These are phyloP conservation scores for Ceyx cyanopectus DNA, from an alignment of 2,113 vertebrate genomes.

Conservation along the genomic window DNA sequence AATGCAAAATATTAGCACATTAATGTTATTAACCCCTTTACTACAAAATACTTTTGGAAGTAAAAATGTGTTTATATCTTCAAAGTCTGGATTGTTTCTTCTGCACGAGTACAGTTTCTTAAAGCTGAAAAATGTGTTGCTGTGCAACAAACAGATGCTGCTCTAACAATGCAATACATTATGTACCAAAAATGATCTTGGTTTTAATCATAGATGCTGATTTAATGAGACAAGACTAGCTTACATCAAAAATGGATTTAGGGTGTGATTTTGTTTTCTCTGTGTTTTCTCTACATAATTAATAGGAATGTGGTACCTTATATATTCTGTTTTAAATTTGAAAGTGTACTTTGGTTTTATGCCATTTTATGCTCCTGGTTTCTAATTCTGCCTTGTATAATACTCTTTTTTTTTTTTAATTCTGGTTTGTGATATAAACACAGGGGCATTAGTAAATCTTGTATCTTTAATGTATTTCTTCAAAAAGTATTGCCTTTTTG, in stretches of 20 bases:
- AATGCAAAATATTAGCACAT: constrained; percentile 64
- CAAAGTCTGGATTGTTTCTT: constrained; percentile 83
- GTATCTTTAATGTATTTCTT: constrained; percentile 1
- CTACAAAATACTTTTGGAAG: constrained; percentile 59
- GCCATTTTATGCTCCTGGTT: constrained; percentile 51
- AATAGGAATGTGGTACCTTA: constrained; percentile 84
- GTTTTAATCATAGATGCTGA: constrained; percentile 97
- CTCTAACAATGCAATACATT: constrained; percentile 95
- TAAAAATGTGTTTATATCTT: constrained; percentile 65
- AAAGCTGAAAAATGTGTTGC: constrained; percentile 97
- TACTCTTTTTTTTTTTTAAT: neutral
- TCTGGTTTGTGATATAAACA: neutral
- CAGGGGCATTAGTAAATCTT: neutral
- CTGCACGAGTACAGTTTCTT: constrained; percentile 90
- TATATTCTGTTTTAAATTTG: constrained; percentile 56
- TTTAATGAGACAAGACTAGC: constrained; percentile 95
- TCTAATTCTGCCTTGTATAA: constrained; percentile 32
- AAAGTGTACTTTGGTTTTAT: constrained; percentile 63
- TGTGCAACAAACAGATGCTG: constrained; percentile 97
- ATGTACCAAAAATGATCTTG: constrained; percentile 96
- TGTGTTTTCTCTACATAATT: constrained; percentile 93
- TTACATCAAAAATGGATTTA: constrained; percentile 96
- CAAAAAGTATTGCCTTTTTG: neutral
- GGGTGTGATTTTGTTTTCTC: constrained; percentile 89
- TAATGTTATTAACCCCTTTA: constrained; percentile 70